Conservation (phyloP, 1,140 invertebrate species). For the Saccostrea glomerata region DNA sequence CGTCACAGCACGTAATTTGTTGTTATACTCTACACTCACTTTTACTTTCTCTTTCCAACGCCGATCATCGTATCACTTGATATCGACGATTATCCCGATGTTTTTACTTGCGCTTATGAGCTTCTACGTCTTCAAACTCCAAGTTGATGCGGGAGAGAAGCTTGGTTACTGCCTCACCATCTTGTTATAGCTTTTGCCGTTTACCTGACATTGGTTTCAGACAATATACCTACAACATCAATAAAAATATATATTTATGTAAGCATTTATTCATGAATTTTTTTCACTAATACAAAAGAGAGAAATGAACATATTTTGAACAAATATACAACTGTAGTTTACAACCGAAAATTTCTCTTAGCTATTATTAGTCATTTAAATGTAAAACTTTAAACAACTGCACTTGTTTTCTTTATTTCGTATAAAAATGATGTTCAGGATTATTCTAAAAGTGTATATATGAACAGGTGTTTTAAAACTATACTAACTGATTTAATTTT, state of each 20-base stretch:
- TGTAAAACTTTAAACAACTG: too few species aligned
- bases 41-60: conserved; percentile 21
- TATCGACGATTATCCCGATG: conserved; percentile 51
- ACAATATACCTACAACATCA: conserved; percentile 53
- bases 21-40: background rate
- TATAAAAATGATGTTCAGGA: too few species aligned
- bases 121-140: conserved; percentile 47
- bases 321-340: too few species aligned
- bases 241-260: conserved; percentile 16
- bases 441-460: too few species aligned
- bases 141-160: conserved; percentile 53
- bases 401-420: too few species aligned
- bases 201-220: conserved; percentile 49
- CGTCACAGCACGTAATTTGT: background rate
- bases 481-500: background rate
- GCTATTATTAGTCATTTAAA: too few species aligned
- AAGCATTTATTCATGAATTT: background rate
- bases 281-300: too few species aligned
- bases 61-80: conserved; percentile 32
- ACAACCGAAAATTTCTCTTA: too few species aligned
- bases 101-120: conserved; percentile 45
- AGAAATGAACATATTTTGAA: too few species aligned
- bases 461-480: too few species aligned
- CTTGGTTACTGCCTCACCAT: conserved; percentile 52
- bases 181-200: conserved; percentile 53